A percentile compares a stretch with the other conserved stretches of the same genome.
These are phyloP conservation scores for Zygogramma bicolorata DNA, from an alignment of 2,888 invertebrate genomes.

Conservation along the genomic window DNA sequence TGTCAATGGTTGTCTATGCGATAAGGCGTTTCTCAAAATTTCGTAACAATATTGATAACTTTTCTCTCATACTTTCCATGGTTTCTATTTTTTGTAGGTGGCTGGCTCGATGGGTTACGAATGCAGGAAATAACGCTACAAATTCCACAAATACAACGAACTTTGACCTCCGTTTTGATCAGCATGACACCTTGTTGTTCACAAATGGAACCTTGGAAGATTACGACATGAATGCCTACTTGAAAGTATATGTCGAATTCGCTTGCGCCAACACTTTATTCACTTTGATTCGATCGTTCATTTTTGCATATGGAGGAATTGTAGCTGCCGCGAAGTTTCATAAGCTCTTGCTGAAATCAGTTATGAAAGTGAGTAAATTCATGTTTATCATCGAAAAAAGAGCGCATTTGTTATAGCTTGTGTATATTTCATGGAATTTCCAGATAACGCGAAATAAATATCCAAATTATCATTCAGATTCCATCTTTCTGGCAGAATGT, in stretches of 20 bases:
- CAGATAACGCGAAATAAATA: too few relatives aligned
- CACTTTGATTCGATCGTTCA: slow-evolving; percentile 89
- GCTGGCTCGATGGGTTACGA: slow-evolving; percentile 90
- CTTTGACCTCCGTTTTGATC: not conserved
- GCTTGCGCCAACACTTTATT: slow-evolving; percentile 86
- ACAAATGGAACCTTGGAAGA: not conserved
- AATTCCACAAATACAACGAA: slow-evolving; percentile 22
- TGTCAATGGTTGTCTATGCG: too few relatives aligned
- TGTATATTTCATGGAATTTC: too few relatives aligned
- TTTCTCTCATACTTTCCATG: not conserved
- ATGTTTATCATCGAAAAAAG: too few relatives aligned
- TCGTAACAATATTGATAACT: too few relatives aligned
- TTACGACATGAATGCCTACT: slow-evolving; percentile 68
- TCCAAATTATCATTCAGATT: too few relatives aligned
- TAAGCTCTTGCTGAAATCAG: slow-evolving; percentile 77
- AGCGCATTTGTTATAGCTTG: too few relatives aligned
- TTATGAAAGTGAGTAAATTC: slow-evolving; percentile 75
- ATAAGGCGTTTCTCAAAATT: too few relatives aligned
- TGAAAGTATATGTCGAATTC: slow-evolving; percentile 83
- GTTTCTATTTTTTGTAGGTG: slow-evolving; percentile 31
- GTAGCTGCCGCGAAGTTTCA: slow-evolving; percentile 88
- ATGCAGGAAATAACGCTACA: slow-evolving; percentile 52
- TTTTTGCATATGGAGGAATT: slow-evolving; percentile 96
- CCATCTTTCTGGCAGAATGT: too few relatives aligned
- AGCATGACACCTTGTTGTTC: not conserved